A percentile compares a stretch with the other conserved stretches of the same genome.
Conservation (phyloP, 2,797 vertebrate genomes). For the Myotis pilosus region DNA sequence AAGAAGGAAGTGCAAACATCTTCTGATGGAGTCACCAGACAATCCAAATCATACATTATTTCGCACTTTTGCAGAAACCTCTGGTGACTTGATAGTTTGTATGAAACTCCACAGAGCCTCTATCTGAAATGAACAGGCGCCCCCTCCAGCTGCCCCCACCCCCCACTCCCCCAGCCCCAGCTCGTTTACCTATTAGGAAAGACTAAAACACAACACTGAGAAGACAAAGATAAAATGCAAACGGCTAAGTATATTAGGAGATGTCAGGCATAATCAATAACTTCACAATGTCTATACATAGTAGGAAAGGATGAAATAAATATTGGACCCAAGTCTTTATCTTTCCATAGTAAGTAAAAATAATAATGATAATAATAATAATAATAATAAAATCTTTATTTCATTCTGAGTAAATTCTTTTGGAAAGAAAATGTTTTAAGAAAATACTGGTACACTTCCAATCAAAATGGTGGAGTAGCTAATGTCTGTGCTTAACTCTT, state of each 20-base stretch:
- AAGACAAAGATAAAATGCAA: neutral
- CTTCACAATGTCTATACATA: neutral
- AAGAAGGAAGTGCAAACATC: neutral
- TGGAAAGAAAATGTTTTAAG: constrained; percentile 11
- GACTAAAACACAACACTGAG: neutral
- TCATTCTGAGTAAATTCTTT: neutral
- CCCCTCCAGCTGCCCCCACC: no score
- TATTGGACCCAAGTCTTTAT: neutral
- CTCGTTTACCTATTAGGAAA: neutral
- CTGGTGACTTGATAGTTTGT: neutral
- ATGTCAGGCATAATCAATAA: neutral
- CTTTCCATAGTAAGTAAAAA: neutral
- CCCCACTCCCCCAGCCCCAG: no score
- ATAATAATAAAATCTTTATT: neutral
- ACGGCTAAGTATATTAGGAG: neutral
- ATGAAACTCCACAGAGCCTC: neutral
- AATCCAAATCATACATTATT: neutral
- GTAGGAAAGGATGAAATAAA: neutral
- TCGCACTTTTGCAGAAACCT: neutral
- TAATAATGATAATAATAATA: neutral
- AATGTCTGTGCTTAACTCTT: neutral
- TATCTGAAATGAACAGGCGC: neutral
- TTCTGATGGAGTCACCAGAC: neutral
- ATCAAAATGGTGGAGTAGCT: neutral
- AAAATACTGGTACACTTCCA: neutral